Percentiles rank a stretch among this genome's conserved stretches.
Evolutionary conservation across 2,888 invertebrate species (phyloP).

Genomic region (Nasonovia ribisnigri): DNA sequence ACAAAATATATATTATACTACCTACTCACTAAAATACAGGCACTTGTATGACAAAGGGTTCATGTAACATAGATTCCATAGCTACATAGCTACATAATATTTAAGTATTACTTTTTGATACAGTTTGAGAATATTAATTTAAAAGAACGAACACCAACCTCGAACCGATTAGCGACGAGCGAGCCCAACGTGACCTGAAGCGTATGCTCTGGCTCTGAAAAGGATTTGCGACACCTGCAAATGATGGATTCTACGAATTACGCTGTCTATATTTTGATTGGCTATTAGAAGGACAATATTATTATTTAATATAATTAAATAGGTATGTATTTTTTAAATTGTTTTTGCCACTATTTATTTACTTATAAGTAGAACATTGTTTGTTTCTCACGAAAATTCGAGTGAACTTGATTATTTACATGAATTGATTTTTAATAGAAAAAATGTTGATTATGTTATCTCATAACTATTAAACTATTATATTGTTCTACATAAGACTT

Average conservation of each 20-base stretch:
- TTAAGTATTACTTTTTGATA: too few relatives aligned
- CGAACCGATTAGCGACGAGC: not conserved
- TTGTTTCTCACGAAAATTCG: not conserved
- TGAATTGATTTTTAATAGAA: not conserved
- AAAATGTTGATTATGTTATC: not conserved
- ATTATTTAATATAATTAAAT: not conserved
- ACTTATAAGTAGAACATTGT: too few relatives aligned
- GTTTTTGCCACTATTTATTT: not conserved
- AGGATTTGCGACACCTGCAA: not conserved
- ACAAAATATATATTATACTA: too few relatives aligned
- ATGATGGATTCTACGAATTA: not conserved
- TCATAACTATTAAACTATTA: not conserved
- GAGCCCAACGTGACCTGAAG: not conserved
- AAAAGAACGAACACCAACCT: too few relatives aligned
- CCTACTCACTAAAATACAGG: too few relatives aligned
- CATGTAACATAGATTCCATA: too few relatives aligned
- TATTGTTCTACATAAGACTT: not conserved
- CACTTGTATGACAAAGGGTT: too few relatives aligned
- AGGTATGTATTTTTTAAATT: not conserved
- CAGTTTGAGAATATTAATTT: too few relatives aligned
- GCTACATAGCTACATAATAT: too few relatives aligned
- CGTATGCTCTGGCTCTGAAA: not conserved
- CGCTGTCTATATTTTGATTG: not conserved
- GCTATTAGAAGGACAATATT: not conserved
- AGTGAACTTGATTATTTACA: not conserved